Evolutionary conservation across 2,797 vertebrate genomes (phyloP).

Genomic region (Apodemus agrarius): DNA sequence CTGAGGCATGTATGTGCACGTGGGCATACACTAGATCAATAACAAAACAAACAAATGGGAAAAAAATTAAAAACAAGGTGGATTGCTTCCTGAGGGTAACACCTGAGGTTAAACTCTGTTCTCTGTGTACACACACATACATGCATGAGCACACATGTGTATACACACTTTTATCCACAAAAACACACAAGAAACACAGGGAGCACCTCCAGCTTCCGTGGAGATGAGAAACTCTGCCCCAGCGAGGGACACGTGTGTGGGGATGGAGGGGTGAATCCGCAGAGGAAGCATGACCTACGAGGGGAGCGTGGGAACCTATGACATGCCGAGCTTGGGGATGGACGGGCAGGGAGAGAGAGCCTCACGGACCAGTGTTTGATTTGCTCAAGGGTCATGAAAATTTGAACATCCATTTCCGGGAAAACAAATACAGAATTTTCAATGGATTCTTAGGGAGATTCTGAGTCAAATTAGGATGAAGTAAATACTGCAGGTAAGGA

Average conservation of each 20-base stretch:
- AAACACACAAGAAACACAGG: neutral
- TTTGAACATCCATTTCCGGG: neutral
- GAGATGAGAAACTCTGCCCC: neutral
- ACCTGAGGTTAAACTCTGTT: neutral
- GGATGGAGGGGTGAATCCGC: neutral
- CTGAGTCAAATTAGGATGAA: neutral
- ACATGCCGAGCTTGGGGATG: too few relatives aligned
- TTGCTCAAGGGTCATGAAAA: neutral
- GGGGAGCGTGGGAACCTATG: too few relatives aligned
- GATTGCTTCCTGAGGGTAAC: neutral
- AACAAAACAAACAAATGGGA: neutral
- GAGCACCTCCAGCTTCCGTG: neutral
- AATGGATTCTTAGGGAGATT: conserved; percentile 39
- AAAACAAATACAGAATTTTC: neutral
- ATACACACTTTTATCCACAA: neutral
- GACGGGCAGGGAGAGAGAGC: neutral
- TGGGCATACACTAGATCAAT: neutral
- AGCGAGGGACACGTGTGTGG: neutral
- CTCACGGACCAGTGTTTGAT: neutral
- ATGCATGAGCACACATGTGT: too few relatives aligned
- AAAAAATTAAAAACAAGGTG: neutral
- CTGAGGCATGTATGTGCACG: neutral
- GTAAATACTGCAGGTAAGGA: neutral
- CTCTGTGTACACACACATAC: neutral
- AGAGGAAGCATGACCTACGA: too few relatives aligned